phyloP scores from a whole-genome alignment of 2,113 vertebrate species.

The Oreotragus oreotragus region DNA sequence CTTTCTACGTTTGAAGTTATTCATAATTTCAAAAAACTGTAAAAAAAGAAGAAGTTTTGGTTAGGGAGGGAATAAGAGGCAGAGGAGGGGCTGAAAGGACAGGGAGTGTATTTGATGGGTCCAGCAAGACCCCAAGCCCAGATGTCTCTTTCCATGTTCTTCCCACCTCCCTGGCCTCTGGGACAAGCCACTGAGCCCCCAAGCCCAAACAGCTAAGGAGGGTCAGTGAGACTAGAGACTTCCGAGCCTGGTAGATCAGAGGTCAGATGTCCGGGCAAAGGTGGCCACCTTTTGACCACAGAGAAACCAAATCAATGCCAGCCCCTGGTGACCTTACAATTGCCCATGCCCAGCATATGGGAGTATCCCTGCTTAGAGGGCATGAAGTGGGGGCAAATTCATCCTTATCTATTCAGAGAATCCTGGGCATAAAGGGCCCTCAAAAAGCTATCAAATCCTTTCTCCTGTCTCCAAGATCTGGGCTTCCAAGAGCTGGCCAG shows the following conservation, averaged over 20 bases:
- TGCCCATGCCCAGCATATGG: neutral
- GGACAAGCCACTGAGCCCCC: neutral
- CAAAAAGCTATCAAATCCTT: neutral
- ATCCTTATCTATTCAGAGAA: neutral
- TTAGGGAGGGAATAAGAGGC: neutral
- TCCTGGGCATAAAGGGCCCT: neutral
- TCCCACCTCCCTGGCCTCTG: neutral
- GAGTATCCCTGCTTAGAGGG: neutral
- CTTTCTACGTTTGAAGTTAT: neutral
- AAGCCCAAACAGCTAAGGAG: neutral
- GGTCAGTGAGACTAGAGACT: neutral
- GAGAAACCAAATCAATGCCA: neutral
- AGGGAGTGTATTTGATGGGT: neutral
- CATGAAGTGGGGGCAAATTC: neutral
- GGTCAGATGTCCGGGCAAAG: neutral
- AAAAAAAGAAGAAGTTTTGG: neutral
- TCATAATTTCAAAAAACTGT: neutral
- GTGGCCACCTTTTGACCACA: neutral
- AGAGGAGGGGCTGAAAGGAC: neutral
- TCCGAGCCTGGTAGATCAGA: neutral
- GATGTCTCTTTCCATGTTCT: neutral
- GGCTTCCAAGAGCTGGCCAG: neutral
- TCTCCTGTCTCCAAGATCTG: neutral
- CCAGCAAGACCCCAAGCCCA: neutral
- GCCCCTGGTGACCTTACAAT: neutral